These are phyloP conservation scores for Apostichopus japonicus DNA, from an alignment of 35 echinoderm and acorn worm species.

Conservation along the genomic window DNA sequence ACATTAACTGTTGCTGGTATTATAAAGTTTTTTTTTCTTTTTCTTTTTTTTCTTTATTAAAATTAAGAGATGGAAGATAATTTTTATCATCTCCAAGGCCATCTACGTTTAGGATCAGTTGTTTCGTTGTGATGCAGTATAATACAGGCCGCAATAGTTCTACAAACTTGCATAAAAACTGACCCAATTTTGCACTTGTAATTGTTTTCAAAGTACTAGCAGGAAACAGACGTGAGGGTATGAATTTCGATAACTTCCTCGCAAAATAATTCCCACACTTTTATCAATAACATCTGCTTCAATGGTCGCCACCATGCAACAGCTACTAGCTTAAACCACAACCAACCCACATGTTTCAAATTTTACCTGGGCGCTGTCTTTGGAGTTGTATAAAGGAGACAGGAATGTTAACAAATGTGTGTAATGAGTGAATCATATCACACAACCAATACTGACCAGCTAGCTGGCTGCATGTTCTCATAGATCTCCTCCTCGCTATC, in stretches of 20 bases:
- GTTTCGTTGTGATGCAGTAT: too few relatives aligned
- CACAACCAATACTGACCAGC: background rate
- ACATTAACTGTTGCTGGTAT: too few relatives aligned
- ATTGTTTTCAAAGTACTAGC: background rate
- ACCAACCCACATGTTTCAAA: background rate
- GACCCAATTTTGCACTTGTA: background rate
- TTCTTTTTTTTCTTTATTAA: too few relatives aligned
- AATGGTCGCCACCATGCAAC: background rate
- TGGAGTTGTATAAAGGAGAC: background rate
- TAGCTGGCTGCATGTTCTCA: background rate
- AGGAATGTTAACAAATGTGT: background rate
- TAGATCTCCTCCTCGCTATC: background rate
- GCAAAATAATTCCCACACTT: conserved; percentile 41
- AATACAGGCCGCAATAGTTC: too few relatives aligned
- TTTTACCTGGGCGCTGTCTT: background rate
- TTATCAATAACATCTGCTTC: conserved; percentile 37
- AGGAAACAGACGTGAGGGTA: background rate
- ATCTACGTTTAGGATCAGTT: too few relatives aligned
- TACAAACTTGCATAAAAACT: background rate
- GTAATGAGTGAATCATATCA: background rate
- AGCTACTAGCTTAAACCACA: background rate
- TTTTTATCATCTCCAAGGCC: too few relatives aligned
- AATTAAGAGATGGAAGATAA: too few relatives aligned
- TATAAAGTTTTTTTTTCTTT: too few relatives aligned
- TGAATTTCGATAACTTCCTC: conserved; percentile 13